Conservation (phyloP, 64 coral and sea anemone species). For the Porites australiensis region DNA sequence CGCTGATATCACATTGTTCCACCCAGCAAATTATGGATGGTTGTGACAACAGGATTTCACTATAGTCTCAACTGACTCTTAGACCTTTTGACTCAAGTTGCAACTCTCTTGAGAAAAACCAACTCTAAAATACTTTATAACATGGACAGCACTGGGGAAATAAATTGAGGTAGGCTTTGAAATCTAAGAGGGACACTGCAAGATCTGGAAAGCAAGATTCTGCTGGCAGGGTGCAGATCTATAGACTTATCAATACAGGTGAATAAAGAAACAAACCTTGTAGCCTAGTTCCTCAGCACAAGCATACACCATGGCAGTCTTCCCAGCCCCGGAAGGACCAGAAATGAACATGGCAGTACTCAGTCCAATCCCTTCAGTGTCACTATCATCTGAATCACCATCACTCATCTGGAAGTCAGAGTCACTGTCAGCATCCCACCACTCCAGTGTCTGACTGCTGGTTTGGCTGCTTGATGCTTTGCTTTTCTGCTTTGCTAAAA, state of each 20-base stretch:
- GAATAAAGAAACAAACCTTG: conserved; percentile 61
- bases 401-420: conserved; percentile 95
- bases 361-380: conserved; percentile 59
- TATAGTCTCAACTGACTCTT: no score
- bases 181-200: no score
- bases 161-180: no score
- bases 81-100: no score
- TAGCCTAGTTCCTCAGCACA: conserved; percentile 95
- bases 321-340: conserved; percentile 84
- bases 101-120: no score
- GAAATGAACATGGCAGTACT: conserved; percentile 91
- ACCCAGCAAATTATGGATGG: no score
- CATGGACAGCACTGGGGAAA: no score
- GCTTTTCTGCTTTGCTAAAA: conserved; percentile 78
- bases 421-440: conserved; percentile 93
- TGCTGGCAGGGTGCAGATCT: no score
- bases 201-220: no score
- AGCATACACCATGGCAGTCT: conserved; percentile 95
- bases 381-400: conserved; percentile 72
- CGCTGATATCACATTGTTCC: no score
- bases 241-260: neutral
- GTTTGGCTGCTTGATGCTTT: conserved; percentile 25
- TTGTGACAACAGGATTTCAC: no score
- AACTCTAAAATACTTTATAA: no score
- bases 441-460: conserved; percentile 40